Evolutionary conservation across 2,797 vertebrate species (phyloP).

Genomic region (Thaleichthys pacificus): DNA sequence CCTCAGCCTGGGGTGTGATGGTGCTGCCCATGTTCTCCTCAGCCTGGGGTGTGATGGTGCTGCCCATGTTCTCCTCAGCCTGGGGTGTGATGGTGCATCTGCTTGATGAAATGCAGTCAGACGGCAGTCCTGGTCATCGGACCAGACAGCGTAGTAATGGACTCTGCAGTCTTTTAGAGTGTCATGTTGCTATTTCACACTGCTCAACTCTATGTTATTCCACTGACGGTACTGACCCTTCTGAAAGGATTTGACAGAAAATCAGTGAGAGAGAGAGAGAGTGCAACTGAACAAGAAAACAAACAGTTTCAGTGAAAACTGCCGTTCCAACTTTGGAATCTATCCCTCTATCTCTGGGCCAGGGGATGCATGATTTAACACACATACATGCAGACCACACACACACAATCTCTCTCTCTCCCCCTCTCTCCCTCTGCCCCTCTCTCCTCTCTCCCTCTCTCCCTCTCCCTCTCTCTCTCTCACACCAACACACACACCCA

Average conservation of each 20-base stretch:
- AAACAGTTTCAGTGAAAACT: slow-evolving; percentile 48
- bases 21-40: too few relatives aligned
- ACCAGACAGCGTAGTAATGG: slow-evolving; percentile 7
- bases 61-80: too few relatives aligned
- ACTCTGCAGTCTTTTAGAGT: slow-evolving; percentile 1
- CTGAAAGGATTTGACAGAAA: slow-evolving; percentile 31
- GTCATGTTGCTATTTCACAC: slow-evolving; percentile 5
- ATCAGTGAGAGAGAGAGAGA: neutral
- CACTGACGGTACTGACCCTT: slow-evolving; percentile 40
- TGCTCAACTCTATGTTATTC: slow-evolving; percentile 27
- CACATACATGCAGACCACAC: slow-evolving; percentile 18
- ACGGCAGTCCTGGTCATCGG: slow-evolving; percentile 25
- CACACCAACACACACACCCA: slow-evolving; percentile 50
- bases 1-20: too few relatives aligned
- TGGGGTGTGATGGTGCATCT: slow-evolving; percentile 17
- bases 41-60: too few relatives aligned
- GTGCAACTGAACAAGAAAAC: slow-evolving; percentile 29
- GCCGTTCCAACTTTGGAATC: slow-evolving; percentile 46
- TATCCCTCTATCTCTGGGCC: slow-evolving; percentile 37
- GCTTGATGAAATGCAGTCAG: slow-evolving; percentile 22
- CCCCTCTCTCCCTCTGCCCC: slow-evolving; percentile 33
- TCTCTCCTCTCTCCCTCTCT: slow-evolving; percentile 12
- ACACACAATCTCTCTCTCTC: slow-evolving; percentile 3
- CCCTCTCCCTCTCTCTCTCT: neutral
- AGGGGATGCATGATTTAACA: slow-evolving; percentile 35